Conservation (phyloP, 2,113 vertebrate genomes). For the Fulica atra region DNA sequence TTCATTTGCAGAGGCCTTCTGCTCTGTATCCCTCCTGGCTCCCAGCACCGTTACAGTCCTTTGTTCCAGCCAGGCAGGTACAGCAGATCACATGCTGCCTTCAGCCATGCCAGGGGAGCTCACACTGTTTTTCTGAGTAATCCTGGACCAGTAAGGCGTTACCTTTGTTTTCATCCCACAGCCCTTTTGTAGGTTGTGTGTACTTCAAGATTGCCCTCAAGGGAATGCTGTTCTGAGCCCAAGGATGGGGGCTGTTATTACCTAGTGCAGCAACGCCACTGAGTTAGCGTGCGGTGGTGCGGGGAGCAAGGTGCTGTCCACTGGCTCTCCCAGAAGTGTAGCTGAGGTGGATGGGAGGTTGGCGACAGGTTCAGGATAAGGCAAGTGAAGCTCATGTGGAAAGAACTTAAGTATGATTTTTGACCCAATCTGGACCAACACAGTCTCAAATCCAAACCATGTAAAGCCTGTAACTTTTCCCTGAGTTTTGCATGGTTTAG, state of each 20-base stretch:
- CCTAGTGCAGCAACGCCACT: not conserved
- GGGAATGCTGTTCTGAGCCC: not conserved
- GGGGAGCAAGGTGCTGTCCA: not conserved
- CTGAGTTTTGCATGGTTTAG: not conserved
- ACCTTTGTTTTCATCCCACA: not conserved
- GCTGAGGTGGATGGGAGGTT: not conserved
- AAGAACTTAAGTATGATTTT: not conserved
- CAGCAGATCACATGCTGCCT: not conserved
- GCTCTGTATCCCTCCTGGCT: not conserved
- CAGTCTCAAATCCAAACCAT: not conserved
- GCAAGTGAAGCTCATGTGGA: not conserved
- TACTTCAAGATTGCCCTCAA: fast-evolving
- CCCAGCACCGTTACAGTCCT: not conserved
- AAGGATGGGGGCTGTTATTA: not conserved
- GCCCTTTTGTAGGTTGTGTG: fast-evolving
- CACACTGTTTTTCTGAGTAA: not conserved
- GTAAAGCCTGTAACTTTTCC: not conserved
- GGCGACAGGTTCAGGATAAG: not conserved
- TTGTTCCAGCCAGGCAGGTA: not conserved
- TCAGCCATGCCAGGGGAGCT: not conserved
- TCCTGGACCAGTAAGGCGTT: not conserved
- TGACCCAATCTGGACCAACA: not conserved
- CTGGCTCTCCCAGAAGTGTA: not conserved
- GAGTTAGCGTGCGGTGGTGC: fast-evolving
- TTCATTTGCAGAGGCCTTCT: not conserved